Percentiles rank a stretch among this genome's conserved stretches.
Evolutionary conservation across 2,888 invertebrate genomes (phyloP).

Genomic region (Eueremaeus valkanovi): DNA sequence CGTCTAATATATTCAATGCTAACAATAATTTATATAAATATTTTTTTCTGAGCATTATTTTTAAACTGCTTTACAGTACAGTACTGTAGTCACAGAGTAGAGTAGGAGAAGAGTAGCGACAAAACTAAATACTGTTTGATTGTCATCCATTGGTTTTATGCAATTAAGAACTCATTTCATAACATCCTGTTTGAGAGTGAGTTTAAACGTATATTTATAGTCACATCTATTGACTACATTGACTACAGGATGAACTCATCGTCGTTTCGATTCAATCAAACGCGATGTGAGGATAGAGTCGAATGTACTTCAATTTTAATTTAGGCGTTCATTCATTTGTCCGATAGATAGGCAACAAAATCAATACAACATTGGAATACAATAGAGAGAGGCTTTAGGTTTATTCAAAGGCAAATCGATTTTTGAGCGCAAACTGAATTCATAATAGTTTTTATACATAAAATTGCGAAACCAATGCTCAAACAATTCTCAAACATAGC

Average conservation of each 20-base stretch:
- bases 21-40: no score
- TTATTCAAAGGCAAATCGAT: constrained; percentile 28
- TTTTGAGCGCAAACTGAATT: not conserved
- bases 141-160: not conserved
- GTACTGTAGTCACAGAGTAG: no score
- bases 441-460: not conserved
- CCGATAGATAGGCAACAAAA: constrained; percentile 20
- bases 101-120: not conserved
- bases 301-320: constrained; percentile 34
- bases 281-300: not conserved
- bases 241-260: constrained; percentile 23
- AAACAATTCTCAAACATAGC: not conserved
- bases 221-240: not conserved
- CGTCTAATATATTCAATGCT: not conserved
- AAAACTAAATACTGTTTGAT: not conserved
- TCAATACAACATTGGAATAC: constrained; percentile 20
- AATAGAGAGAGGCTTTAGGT: not conserved
- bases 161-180: constrained; percentile 14
- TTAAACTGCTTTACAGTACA: not conserved
- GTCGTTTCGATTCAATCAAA: constrained; percentile 7
- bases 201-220: not conserved
- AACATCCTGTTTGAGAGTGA: constrained; percentile 30
- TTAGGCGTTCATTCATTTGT: constrained; percentile 22
- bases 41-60: no score
- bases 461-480: not conserved